phyloP scores from a whole-genome alignment of 2,888 invertebrate species.

The Eledone cirrhosa region DNA sequence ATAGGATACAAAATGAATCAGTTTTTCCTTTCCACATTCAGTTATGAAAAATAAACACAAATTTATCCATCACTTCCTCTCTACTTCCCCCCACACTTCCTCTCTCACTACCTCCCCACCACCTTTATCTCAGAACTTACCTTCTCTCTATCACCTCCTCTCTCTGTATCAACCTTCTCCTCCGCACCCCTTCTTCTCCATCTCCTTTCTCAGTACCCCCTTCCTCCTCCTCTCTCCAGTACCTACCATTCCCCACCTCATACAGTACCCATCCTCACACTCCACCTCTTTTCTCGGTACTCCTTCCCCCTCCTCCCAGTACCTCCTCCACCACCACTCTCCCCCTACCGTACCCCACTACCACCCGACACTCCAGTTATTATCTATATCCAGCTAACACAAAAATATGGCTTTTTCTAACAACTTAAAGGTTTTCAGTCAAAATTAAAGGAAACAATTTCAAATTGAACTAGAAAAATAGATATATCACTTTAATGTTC shows the following conservation, averaged over 20 bases:
- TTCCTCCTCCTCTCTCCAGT: neutral
- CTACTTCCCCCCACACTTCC: neutral
- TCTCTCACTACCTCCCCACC: neutral
- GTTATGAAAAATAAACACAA: neutral
- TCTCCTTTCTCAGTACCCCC: neutral
- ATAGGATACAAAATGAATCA: too few relatives aligned
- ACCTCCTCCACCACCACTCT: neutral
- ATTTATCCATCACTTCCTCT: neutral
- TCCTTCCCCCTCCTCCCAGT: neutral
- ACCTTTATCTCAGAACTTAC: neutral
- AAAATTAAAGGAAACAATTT: too few relatives aligned
- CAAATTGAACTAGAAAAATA: too few relatives aligned
- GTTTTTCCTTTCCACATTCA: neutral
- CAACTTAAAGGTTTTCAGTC: too few relatives aligned
- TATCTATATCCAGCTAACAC: too few relatives aligned
- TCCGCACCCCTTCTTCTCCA: neutral
- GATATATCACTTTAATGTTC: neutral
- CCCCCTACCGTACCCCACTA: neutral
- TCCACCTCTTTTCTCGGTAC: neutral
- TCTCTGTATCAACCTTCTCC: neutral
- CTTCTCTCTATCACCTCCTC: neutral
- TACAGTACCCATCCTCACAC: neutral
- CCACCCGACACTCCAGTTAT: neutral
- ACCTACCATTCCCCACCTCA: neutral
- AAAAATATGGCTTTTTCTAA: too few relatives aligned